These are phyloP conservation scores for Paralvinella palmiformis DNA, from an alignment of 1,140 invertebrate species.

Conservation along the genomic window DNA sequence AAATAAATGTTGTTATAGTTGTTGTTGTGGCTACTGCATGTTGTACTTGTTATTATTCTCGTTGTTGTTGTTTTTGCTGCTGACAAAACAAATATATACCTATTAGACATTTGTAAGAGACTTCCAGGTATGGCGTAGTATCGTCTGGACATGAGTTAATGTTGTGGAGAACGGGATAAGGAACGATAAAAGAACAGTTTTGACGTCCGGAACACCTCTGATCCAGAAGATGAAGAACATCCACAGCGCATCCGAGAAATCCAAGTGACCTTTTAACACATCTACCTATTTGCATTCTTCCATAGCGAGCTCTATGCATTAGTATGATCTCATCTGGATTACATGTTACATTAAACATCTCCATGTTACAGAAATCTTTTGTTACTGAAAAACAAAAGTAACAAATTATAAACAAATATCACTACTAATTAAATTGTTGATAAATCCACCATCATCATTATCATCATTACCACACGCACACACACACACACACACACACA, in stretches of 20 bases:
- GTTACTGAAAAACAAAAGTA: background rate
- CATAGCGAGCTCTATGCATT: conserved; percentile 15
- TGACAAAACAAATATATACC: too few species aligned
- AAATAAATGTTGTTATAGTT: too few species aligned
- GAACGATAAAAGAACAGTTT: conserved; percentile 14
- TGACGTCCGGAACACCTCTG: conserved; percentile 8
- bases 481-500: too few species aligned
- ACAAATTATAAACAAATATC: too few species aligned
- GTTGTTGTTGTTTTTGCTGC: too few species aligned
- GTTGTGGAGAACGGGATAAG: conserved; percentile 7
- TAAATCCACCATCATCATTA: too few species aligned
- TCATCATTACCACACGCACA: too few species aligned
- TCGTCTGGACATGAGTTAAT: conserved; percentile 19
- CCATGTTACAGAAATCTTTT: conserved; percentile 15
- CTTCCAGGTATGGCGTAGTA: conserved; percentile 21
- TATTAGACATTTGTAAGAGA: conserved; percentile 16
- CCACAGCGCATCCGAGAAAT: conserved; percentile 14
- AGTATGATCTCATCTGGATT: conserved; percentile 1
- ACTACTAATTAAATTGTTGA: too few species aligned
- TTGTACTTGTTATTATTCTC: too few species aligned
- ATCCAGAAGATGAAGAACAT: conserved; percentile 9
- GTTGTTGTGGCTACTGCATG: too few species aligned
- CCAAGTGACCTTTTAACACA: conserved; percentile 17
- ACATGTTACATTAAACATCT: conserved; percentile 15
- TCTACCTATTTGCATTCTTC: conserved; percentile 13